These are phyloP conservation scores for Trichacis sp. DNA, from an alignment of 2,888 invertebrate genomes.

Conservation along the genomic window DNA sequence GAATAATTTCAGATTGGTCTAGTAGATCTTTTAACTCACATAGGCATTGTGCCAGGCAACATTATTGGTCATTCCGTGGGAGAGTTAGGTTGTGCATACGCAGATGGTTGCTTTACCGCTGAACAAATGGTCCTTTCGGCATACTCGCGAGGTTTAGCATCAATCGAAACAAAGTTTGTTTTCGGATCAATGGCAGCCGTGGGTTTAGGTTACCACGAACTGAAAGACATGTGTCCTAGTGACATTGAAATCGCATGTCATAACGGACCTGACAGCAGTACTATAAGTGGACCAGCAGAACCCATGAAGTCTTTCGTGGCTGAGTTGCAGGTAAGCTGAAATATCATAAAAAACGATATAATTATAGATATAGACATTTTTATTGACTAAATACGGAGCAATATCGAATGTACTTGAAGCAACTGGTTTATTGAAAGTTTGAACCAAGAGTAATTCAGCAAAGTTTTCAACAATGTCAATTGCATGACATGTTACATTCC, in stretches of 20 bases:
- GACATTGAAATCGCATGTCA: conserved; percentile 87
- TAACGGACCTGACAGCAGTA: conserved; percentile 85
- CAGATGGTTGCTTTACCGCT: conserved; percentile 81
- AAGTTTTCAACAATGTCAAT: no score
- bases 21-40: conserved; percentile 73
- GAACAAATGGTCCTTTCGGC: conserved; percentile 61
- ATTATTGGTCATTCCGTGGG: no score
- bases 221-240: conserved; percentile 77
- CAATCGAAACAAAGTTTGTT: conserved; percentile 66
- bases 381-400: no score
- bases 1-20: conserved; percentile 71
- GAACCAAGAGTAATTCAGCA: no score
- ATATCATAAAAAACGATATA: no score
- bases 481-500: no score
- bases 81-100: conserved; percentile 92
- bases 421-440: no score
- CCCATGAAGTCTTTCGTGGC: conserved; percentile 77
- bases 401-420: no score
- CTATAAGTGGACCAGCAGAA: conserved; percentile 88
- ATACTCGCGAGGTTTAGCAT: conserved; percentile 58
- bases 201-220: conserved; percentile 75
- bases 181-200: conserved; percentile 91
- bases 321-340: conserved; percentile 68
- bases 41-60: conserved; percentile 79
- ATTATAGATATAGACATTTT: no score